Percentiles rank a stretch among this genome's conserved stretches.
Conservation (phyloP, 2,797 vertebrate species). For the Tolypeutes matacus region DNA sequence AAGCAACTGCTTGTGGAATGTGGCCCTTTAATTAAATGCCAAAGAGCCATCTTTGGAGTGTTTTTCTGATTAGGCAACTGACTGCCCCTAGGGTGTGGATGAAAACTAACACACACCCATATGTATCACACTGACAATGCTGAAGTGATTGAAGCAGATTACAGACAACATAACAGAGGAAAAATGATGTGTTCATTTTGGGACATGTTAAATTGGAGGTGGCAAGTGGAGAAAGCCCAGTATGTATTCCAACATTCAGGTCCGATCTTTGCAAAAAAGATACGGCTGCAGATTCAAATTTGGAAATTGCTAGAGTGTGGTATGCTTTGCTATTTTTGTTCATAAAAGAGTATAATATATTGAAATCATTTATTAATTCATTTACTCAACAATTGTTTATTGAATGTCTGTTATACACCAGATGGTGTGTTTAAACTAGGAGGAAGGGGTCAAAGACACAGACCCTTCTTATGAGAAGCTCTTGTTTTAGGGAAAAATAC, state of each 20-base stretch:
- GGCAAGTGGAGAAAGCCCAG: background rate
- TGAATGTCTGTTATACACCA: background rate
- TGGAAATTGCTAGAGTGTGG: background rate
- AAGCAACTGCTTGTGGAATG: constrained; percentile 22
- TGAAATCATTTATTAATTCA: background rate
- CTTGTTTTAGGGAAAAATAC: background rate
- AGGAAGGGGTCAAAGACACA: background rate
- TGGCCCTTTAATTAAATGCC: constrained; percentile 56
- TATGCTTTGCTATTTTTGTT: background rate
- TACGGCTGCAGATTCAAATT: background rate
- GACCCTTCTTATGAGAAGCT: background rate
- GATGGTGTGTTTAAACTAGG: background rate
- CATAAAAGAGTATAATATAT: background rate
- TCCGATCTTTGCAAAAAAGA: background rate
- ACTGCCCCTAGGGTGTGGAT: background rate
- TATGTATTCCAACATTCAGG: background rate
- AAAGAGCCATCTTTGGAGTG: background rate
- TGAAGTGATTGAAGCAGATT: constrained; percentile 30
- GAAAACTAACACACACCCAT: background rate
- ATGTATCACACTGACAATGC: background rate
- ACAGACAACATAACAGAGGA: background rate
- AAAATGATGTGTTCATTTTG: background rate
- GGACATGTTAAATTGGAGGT: background rate
- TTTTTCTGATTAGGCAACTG: constrained; percentile 51
- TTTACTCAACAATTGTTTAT: background rate